phyloP scores from a whole-genome alignment of 2,797 vertebrate genomes.

The Sebastes miniatus region DNA sequence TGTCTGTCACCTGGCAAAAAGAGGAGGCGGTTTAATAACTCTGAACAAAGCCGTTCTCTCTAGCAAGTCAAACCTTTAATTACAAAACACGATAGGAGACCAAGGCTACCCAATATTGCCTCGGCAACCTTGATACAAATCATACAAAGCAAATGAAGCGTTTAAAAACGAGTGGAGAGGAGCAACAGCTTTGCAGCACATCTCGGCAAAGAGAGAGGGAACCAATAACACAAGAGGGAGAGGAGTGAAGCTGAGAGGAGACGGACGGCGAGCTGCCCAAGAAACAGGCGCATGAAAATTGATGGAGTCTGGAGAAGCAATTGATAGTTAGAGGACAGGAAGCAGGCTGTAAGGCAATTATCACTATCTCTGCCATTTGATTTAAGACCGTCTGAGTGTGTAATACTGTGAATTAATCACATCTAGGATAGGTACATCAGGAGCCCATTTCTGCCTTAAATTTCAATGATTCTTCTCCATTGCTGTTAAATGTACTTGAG shows the following conservation, averaged over 20 bases:
- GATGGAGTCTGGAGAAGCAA: constrained; percentile 73
- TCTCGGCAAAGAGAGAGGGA: not conserved
- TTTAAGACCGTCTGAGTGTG: constrained; percentile 72
- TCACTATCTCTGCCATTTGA: constrained; percentile 74
- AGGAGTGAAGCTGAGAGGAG: constrained; percentile 10
- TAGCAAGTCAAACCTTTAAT: constrained; percentile 76
- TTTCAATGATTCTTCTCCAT: constrained; percentile 66
- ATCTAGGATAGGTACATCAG: constrained; percentile 56
- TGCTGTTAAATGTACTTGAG: constrained; percentile 47
- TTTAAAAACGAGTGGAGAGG: constrained; percentile 54
- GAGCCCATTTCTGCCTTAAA: constrained; percentile 68
- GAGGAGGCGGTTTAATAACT: constrained; percentile 71
- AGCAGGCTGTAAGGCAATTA: constrained; percentile 79
- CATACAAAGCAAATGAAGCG: constrained; percentile 71
- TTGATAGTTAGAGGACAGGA: constrained; percentile 81
- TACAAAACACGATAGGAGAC: constrained; percentile 70
- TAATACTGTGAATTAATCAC: constrained; percentile 76
- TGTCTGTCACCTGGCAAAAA: constrained; percentile 61
- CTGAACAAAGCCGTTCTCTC: constrained; percentile 67
- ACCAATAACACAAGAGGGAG: not conserved
- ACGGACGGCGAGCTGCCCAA: constrained; percentile 30
- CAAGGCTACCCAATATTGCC: constrained; percentile 64
- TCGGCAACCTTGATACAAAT: constrained; percentile 76
- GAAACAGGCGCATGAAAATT: constrained; percentile 69
- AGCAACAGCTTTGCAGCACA: constrained; percentile 9